Percentiles rank a stretch among this genome's conserved stretches.
Evolutionary conservation across 2,797 vertebrate species (phyloP).

Genomic region (Borostomias antarcticus): DNA sequence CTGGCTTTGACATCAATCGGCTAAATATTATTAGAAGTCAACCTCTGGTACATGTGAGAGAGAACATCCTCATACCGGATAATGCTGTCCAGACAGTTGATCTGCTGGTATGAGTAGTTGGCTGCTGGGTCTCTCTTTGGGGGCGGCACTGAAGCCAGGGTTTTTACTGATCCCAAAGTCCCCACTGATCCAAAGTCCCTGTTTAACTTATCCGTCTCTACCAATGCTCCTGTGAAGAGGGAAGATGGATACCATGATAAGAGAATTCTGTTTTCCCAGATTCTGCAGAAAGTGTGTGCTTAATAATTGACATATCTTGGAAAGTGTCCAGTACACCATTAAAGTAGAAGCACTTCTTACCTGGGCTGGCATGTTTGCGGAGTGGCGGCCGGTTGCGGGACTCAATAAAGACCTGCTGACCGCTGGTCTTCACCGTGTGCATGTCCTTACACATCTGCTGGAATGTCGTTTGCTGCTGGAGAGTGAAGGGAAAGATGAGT

Average conservation of each 20-base stretch:
- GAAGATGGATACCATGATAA: no score
- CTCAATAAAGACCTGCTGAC: conserved; percentile 61
- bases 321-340: no score
- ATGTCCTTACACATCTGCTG: conserved; percentile 70
- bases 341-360: no score
- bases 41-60: not conserved
- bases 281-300: no score
- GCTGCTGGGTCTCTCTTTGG: conserved; percentile 68
- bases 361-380: conserved; percentile 36
- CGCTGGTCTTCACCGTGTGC: conserved; percentile 66
- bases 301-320: no score
- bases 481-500: not conserved
- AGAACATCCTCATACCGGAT: conserved; percentile 69
- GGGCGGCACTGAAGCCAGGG: conserved; percentile 31
- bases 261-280: no score
- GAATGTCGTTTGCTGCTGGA: conserved; percentile 54
- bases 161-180: conserved; percentile 5
- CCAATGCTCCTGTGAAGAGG: conserved; percentile 14
- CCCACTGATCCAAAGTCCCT: not conserved
- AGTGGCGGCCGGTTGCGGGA: conserved; percentile 59
- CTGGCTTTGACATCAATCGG: no score
- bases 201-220: conserved; percentile 7
- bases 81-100: conserved; percentile 69
- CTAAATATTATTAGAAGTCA: no score
- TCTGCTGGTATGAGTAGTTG: conserved; percentile 75